Evolutionary conservation across 2,888 invertebrate species (phyloP), one percentile per base, ranked within the genome.

Genomic region (Antheraea assamensis): DNA sequence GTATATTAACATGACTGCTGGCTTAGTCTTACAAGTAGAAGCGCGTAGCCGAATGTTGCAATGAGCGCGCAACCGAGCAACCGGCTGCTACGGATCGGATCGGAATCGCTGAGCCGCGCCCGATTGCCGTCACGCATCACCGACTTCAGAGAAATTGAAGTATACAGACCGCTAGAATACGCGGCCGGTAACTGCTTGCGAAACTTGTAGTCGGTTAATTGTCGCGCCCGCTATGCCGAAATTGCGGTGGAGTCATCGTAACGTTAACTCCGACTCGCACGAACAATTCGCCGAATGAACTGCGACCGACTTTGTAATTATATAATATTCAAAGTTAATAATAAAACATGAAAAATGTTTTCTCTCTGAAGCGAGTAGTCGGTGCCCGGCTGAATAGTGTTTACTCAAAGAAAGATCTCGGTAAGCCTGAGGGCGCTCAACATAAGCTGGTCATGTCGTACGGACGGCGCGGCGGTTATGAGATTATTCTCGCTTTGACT

Each of bases 401-500:
- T 87, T 84, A 84, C 84, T 88, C 89, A 90, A 90, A 91, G 90
- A 89, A 88, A 87, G 87, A 88, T 88, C 86, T 87, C 85, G 75
- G 87, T 87, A 86, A 88, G 88, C 88, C 88, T 80, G 88, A 90
- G 90, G 89, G 90, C 88, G 88, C 90, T 89, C 85, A 80, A 87
- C 87, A 85, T 88, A 90, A 89, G 89, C 89, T 88, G 88, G 79
- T 85, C 88, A 85, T 86, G 88, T 90, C 87, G 90, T 87, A 88
- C 87, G 86, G 85, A 84, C 85, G 86, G 86, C 85, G 85, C 85
- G 87, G 86, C 87, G 86, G 91, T 93, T 92, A 93, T 92, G 91
- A 91, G 91, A 92, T 93, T 92, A 93, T 89, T 89, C 88, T 90
- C 89, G 89, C 92, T 93, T 92, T 92, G 92, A 91, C 90, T 88